Evolutionary conservation across 2,888 invertebrate species (phyloP).

Genomic region (Rugalucina vietnamica): DNA sequence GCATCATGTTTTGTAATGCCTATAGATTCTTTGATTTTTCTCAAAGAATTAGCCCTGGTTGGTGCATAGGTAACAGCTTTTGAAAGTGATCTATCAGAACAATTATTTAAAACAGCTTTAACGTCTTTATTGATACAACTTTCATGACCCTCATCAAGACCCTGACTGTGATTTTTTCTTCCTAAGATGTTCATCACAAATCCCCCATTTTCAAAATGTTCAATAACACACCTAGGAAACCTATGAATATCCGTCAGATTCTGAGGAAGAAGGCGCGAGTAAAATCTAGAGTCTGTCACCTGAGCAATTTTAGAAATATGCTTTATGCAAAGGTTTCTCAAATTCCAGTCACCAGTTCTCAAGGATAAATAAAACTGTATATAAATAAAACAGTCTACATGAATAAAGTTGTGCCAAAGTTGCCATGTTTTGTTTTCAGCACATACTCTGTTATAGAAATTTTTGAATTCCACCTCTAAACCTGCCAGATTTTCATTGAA

Average conservation of each 20-base stretch:
- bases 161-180: background rate
- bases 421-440: background rate
- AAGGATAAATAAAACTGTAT: background rate
- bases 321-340: background rate
- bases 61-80: background rate
- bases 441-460: background rate
- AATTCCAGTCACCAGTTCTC: background rate
- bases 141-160: conserved; percentile 19
- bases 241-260: background rate
- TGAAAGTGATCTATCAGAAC: background rate
- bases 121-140: conserved; percentile 20
- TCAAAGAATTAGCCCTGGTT: background rate
- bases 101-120: background rate
- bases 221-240: background rate
- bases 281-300: background rate
- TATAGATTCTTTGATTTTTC: background rate
- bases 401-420: background rate
- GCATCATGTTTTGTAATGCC: background rate
- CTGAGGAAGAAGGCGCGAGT: background rate
- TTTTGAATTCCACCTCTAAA: background rate
- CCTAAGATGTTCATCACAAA: background rate
- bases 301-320: background rate
- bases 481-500: background rate
- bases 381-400: background rate
- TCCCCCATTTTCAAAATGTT: background rate